A percentile compares a stretch with the other conserved stretches of the same genome.
phyloP scores from a whole-genome alignment of 2,797 vertebrate species.

The Falco biarmicus region DNA sequence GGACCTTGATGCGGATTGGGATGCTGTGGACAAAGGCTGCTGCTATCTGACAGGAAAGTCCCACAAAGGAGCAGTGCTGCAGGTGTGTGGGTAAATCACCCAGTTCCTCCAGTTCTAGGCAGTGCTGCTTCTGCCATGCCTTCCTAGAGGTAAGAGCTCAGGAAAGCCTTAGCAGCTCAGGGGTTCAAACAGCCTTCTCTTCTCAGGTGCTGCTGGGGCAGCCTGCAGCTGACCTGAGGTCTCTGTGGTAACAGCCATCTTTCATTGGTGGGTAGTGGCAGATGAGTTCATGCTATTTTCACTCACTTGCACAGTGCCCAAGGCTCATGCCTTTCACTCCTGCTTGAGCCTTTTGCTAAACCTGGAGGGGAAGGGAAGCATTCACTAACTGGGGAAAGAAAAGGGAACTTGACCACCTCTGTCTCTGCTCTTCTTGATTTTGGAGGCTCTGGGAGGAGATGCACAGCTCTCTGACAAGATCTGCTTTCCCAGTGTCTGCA shows the following conservation, averaged over 20 bases:
- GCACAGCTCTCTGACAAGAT: neutral
- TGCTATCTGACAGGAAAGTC: neutral
- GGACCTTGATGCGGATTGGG: no score
- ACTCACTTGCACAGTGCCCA: neutral
- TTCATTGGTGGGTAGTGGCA: neutral
- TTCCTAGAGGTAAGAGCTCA: neutral
- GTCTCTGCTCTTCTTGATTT: neutral
- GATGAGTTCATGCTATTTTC: neutral
- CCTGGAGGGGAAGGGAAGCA: neutral
- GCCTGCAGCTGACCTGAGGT: no score
- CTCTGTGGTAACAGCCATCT: neutral
- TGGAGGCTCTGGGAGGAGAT: neutral
- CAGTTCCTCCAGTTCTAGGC: neutral
- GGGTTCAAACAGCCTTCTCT: neutral
- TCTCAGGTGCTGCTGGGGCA: neutral
- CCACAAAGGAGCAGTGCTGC: neutral
- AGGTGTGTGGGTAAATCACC: neutral
- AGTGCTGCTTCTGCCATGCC: neutral
- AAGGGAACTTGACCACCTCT: neutral
- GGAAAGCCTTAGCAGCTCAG: neutral
- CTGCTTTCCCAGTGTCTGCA: neutral
- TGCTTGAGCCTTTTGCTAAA: neutral
- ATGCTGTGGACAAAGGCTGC: neutral
- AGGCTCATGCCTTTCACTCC: neutral
- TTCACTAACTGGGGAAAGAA: neutral